Evolutionary conservation across 2,888 invertebrate genomes (phyloP), one percentile per base, ranked within the genome.

Genomic region (Graphium colonna): DNA sequence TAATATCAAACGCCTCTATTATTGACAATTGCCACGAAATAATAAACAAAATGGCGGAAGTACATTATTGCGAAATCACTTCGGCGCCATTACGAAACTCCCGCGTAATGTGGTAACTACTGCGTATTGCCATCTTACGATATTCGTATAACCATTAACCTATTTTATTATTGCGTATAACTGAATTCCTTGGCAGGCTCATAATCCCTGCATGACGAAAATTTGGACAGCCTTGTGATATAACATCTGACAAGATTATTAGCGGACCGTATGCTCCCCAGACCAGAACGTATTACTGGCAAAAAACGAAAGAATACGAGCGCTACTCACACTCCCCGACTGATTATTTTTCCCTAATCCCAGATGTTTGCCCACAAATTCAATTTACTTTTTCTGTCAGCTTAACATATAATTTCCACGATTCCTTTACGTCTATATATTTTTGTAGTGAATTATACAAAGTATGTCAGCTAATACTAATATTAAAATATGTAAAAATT

Each of bases 111-210:
- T 48, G 42, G 36, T 21, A 21, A 21, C n/a, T n/a, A 28, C 18
- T 33, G 39, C 39, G 49, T 21, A n/a, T 8, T 21, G 12, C 17
- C 21, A 8, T 16, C 15, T 8, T 51, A 36, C 31, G 45, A 46
- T 45, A 55, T 50, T 50, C 54, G 46, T 50, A 50, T 46, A n/a
- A 41, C 17, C 46, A 55, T 55, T 55, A 42, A 50, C 50, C 50
- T 9, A 55, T 17, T 46, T 55, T 46, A 50, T 54, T 50, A 54
- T 50, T 54, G 50, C 44, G 41, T 45, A 45, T 44, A 18, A 28
- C 28, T 18, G 46, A 55, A 50, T 51, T 50, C 54, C 50, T 55
- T 55, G 50, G 50, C 38, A 50, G 36, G 41, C 45, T 50, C 54
- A 28, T 55, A 50, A 46, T 50, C 54, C 41, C 45, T 41, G 36